These are phyloP conservation scores for Drosophila gaucha DNA, from an alignment of 2,888 invertebrate species.

Conservation along the genomic window DNA sequence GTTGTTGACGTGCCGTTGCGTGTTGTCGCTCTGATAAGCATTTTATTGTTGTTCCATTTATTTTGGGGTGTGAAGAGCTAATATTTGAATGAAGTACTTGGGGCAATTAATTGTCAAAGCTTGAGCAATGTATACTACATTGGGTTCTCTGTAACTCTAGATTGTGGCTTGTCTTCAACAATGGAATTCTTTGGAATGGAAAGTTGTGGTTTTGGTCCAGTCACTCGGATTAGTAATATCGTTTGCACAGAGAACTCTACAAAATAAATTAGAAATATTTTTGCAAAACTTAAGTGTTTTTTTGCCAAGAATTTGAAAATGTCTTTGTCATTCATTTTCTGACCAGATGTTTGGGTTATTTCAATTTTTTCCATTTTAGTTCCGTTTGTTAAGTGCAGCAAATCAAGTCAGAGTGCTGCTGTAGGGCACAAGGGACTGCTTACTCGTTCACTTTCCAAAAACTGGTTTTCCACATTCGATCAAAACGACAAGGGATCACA, in stretches of 20 bases:
- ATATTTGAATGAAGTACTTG: conserved; percentile 55
- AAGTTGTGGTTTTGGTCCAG: background rate
- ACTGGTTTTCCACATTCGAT: no score
- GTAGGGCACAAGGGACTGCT: no score
- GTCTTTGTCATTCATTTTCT: no score
- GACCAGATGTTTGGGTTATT: no score
- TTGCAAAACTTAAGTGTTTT: no score
- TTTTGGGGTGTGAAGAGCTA: conserved; percentile 57
- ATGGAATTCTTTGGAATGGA: background rate
- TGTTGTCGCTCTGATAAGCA: conserved; percentile 41
- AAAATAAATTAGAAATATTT: background rate
- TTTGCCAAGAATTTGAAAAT: no score
- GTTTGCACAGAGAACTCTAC: background rate
- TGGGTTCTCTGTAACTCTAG: background rate
- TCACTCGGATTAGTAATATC: background rate
- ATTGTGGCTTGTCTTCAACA: background rate
- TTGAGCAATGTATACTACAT: background rate
- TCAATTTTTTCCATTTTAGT: no score
- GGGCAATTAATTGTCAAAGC: conserved; percentile 26
- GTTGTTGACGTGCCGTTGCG: conserved; percentile 40
- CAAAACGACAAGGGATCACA: no score
- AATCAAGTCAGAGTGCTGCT: no score
- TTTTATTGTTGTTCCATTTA: background rate
- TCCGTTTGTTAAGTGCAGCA: no score
- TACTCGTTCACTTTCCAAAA: no score